Evolutionary conservation across 2,888 invertebrate species (phyloP), one percentile per base, ranked within the genome.

Genomic region (Drosophila quasianomalipes): DNA sequence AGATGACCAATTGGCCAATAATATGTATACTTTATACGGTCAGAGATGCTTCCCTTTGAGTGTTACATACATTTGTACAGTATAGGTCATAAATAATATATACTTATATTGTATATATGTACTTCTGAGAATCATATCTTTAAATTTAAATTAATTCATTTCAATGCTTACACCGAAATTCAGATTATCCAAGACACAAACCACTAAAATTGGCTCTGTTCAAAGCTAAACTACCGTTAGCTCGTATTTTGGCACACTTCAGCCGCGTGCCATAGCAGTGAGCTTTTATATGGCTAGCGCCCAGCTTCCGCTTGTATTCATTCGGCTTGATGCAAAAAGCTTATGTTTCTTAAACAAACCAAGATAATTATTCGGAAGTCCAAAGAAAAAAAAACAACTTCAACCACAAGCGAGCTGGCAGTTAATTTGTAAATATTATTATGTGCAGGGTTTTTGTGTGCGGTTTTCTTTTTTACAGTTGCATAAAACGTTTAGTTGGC

Each of bases 401-500:
- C 52, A 64, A 33, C 16, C 47, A 12, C 37, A 49, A 70, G 55
- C 47, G 3, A 57, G 30, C 33, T 53, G 28, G 33, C 65, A 52
- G 44, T 62, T 54, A 44, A 53, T 77, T 77, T 35, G 22, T 33
- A 35, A 37, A 28, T 26, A 55, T 59, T 47, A 57, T 66, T 68
- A 54, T 52, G 54, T 53, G 55, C 10, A 39, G 33, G 22, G 19
- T 33, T 28, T 69, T 67, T 63, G 58, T 31, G 16, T 10, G 2
- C 12, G 19, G 37, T 16, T 35, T 26, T 66, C 54, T 51, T 51
- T 60, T 59, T 30, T 39, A 62, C 28, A 64, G 65, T 65, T 83
- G 62, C 88, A 87, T 87, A 87, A 87, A 89, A 67, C 85, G 88
- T 87, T 85, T 91, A 89, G 72, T 65, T 60, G 70, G 49, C 58